phyloP scores from a whole-genome alignment of 2,113 vertebrate species.

The Hydropotes inermis region DNA sequence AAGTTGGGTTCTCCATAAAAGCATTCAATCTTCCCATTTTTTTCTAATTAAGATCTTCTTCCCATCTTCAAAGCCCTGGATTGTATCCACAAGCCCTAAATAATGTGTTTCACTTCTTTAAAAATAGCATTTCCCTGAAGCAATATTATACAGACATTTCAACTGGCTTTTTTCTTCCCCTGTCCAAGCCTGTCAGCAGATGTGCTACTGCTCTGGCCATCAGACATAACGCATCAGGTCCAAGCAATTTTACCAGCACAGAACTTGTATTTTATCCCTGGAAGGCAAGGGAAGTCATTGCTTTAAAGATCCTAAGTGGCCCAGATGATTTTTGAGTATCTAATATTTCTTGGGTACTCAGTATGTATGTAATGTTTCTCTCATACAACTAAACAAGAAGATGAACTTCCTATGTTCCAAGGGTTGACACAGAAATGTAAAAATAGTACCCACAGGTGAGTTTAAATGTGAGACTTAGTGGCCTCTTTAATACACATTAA shows the following conservation, averaged over 20 bases:
- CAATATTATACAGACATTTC: conserved; percentile 56
- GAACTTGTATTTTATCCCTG: conserved; percentile 51
- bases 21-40: conserved; percentile 67
- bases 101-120: conserved; percentile 63
- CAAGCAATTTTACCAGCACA: conserved; percentile 50
- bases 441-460: neutral
- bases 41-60: conserved; percentile 72
- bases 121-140: conserved; percentile 68
- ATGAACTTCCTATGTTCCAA: conserved; percentile 32
- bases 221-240: conserved; percentile 38
- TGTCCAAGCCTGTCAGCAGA: conserved; percentile 53
- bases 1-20: conserved; percentile 39
- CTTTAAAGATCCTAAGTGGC: conserved; percentile 48
- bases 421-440: conserved; percentile 21
- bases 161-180: neutral
- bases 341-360: conserved; percentile 28
- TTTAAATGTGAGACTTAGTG: conserved; percentile 20
- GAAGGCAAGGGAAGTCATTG: conserved; percentile 25
- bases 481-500: conserved; percentile 25
- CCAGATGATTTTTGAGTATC: neutral
- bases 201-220: conserved; percentile 67
- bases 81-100: conserved; percentile 63
- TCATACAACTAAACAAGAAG: conserved; percentile 24
- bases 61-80: conserved; percentile 72
- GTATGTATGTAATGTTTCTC: conserved; percentile 18